Percentiles rank a stretch among this genome's conserved stretches.
Conservation (phyloP, 2,888 invertebrate genomes). For the Hyposoter dolosus region DNA sequence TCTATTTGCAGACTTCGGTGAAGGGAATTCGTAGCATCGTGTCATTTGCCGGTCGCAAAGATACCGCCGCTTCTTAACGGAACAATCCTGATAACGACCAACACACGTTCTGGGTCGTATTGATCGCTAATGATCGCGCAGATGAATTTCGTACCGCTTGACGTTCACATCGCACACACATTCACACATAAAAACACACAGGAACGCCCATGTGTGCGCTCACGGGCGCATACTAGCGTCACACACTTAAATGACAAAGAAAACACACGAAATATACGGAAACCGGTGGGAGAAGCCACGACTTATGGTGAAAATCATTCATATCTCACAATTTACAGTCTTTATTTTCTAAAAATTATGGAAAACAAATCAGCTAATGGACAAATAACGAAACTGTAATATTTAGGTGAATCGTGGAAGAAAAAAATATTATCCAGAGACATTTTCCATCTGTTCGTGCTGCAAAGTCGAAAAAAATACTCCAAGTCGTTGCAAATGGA, state of each 20-base stretch:
- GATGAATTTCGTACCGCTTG: conserved; percentile 66
- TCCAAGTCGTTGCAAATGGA: no score
- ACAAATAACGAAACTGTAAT: no score
- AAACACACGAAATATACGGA: conserved; percentile 24
- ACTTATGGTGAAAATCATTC: conserved; percentile 49
- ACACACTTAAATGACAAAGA: not conserved
- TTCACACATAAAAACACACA: conserved; percentile 17
- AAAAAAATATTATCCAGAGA: no score
- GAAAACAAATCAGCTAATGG: no score
- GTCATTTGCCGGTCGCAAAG: conserved; percentile 91
- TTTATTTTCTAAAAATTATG: not conserved
- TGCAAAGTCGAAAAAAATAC: no score
- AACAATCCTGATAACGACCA: conserved; percentile 48
- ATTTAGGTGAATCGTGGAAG: no score
- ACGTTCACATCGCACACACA: conserved; percentile 58
- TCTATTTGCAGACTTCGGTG: conserved; percentile 90
- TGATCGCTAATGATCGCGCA: conserved; percentile 42
- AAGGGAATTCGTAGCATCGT: conserved; percentile 95
- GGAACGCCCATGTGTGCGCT: not conserved
- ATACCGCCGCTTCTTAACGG: conserved; percentile 85
- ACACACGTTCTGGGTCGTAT: conserved; percentile 11
- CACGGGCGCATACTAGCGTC: not conserved
- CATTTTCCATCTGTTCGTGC: no score
- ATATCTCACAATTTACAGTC: not conserved
- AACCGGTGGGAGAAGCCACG: conserved; percentile 52